Evolutionary conservation across 92 coral and sea anemone species (phyloP), one percentile per base, ranked within the genome.

Genomic region (Zoanthus sociatus): DNA sequence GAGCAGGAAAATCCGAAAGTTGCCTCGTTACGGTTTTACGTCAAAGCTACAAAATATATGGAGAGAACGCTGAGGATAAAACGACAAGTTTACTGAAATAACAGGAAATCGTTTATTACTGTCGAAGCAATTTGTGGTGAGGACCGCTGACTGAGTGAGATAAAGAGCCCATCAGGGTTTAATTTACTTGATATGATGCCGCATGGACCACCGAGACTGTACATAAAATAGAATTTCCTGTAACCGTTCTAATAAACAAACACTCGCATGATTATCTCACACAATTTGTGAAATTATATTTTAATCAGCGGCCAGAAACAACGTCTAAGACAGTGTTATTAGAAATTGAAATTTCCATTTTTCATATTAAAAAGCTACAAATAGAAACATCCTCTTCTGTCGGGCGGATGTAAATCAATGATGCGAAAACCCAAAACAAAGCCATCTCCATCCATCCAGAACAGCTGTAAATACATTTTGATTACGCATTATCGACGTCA

Each of bases 401-500:
- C 17, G 32, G 46, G 5, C 6, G 14, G 72, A 33, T 64, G 73
- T 47, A n/a, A 50, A 42, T 44, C 74, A 79, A 47, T 12, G 63
- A 30, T 15, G 72, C 76, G 44, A 46, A 46, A 56, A 26, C 9
- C 10, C 14, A 44, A 31, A 79, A 81, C 75, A 81, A 66, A n/a
- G 58, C 15, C 18, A 46, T 78, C 16, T 64, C 45, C 32, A 47
- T 16, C 84, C 85, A 81, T 54, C 75, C 85, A 31, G 26, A 45
- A 12, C 84, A 31, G 75, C 75, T 81, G 75, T 81, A 66, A 81
- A 81, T 47, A 81, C 85, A 81, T 17, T 81, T 26, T 81, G 76
- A 81, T 81, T 81, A 67, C 85, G 85, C 85, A 81, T 81, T 81
- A 81, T 48, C 45, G 66, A 46, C 17, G 75, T 42, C 85, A 81